These are phyloP conservation scores for Guaruba guarouba DNA, from an alignment of 2,113 vertebrate species.

Conservation along the genomic window DNA sequence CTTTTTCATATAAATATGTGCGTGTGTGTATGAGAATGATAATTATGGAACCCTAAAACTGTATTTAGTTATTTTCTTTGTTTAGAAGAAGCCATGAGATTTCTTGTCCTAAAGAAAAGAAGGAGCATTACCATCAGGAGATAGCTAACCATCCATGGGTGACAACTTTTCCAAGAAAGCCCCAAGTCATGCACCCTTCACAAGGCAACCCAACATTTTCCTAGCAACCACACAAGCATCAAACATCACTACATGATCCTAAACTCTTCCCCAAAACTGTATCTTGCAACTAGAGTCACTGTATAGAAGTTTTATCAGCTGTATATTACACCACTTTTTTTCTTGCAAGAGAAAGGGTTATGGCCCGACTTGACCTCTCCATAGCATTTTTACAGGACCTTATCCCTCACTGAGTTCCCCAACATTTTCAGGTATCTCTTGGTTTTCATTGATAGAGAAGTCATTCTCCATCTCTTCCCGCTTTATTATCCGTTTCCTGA, in stretches of 20 bases:
- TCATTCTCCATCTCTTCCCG: neutral
- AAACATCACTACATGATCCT: neutral
- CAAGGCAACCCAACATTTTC: neutral
- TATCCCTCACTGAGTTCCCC: neutral
- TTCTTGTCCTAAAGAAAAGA: neutral
- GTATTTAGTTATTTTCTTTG: neutral
- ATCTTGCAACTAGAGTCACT: neutral
- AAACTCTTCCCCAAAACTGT: neutral
- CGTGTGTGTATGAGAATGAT: neutral
- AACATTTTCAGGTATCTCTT: neutral
- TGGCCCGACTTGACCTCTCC: rapidly evolving
- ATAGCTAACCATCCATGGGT: rapidly evolving
- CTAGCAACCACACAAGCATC: neutral
- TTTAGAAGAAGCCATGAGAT: neutral
- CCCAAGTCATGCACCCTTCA: neutral
- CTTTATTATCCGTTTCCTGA: neutral
- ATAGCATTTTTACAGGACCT: rapidly evolving
- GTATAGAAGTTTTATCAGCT: neutral
- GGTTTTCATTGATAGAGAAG: neutral
- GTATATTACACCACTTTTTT: neutral
- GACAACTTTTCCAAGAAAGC: neutral
- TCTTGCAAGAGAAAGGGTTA: neutral
- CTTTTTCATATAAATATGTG: neutral
- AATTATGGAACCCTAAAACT: neutral
- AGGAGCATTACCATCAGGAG: neutral